phyloP scores from a whole-genome alignment of 2,113 vertebrate species.

The Sebastes schlegelii region DNA sequence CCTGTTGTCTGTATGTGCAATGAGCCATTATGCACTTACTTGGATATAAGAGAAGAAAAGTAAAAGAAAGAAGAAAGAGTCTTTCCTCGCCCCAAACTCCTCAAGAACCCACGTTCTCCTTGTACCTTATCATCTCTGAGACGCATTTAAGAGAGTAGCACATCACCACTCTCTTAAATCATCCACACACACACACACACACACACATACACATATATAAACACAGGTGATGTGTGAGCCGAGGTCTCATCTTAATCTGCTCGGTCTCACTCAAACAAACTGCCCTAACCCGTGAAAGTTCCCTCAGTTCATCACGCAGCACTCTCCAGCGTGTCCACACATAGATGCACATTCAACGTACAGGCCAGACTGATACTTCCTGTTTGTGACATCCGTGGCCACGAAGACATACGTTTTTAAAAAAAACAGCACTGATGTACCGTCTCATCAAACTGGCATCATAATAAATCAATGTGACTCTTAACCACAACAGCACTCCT shows the following conservation, averaged over 20 bases:
- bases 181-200: not conserved
- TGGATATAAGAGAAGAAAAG: not conserved
- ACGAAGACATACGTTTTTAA: slow-evolving; percentile 22
- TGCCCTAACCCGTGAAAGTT: not conserved
- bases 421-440: not conserved
- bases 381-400: slow-evolving; percentile 17
- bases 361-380: slow-evolving; percentile 10
- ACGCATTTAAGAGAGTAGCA: not conserved
- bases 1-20: not conserved
- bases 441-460: not conserved
- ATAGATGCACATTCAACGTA: not conserved
- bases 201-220: not conserved
- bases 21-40: not conserved
- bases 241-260: not conserved
- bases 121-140: not conserved
- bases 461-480: slow-evolving; percentile 11
- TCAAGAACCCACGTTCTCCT: not conserved
- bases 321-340: not conserved
- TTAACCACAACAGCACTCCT: not conserved
- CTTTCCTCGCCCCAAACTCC: not conserved
- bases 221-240: not conserved
- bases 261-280: not conserved
- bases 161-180: too few relatives aligned
- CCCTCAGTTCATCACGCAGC: not conserved
- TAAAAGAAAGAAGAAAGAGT: not conserved